Conservation (phyloP, 2,888 invertebrate species). For the Eupeodes latifasciatus region DNA sequence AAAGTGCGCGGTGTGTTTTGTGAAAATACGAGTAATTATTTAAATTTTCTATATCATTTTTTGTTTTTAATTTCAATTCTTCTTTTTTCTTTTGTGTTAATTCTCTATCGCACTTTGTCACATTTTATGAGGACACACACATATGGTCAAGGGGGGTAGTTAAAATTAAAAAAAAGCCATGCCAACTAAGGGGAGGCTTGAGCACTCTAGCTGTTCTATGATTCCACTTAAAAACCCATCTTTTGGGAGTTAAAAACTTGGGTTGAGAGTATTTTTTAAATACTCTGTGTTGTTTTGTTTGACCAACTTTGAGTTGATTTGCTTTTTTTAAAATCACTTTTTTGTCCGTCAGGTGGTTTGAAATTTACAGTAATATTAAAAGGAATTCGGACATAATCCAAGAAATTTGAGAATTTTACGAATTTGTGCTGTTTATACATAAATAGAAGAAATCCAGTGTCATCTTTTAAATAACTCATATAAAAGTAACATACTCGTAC, state of each 20-base stretch:
- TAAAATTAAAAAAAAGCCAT: constrained; percentile 3
- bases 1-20: constrained; percentile 53
- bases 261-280: constrained; percentile 56
- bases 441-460: too few species aligned
- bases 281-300: constrained; percentile 66
- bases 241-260: constrained; percentile 28
- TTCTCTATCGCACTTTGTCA: constrained; percentile 70
- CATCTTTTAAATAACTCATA: too few species aligned
- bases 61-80: constrained; percentile 1
- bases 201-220: constrained; percentile 38
- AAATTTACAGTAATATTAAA: constrained; percentile 14
- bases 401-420: too few species aligned
- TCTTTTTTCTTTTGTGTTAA: constrained; percentile 41
- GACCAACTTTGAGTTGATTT: constrained; percentile 69
- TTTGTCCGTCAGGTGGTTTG: constrained; percentile 22
- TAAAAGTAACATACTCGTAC: too few species aligned
- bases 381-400: background rate
- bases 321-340: constrained; percentile 26
- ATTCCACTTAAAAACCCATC: constrained; percentile 64
- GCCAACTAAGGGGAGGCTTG: background rate
- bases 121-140: constrained; percentile 63
- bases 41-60: constrained; percentile 61
- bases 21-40: constrained; percentile 70
- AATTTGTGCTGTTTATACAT: background rate
- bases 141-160: constrained; percentile 44